These are phyloP conservation scores for Notechis scutatus DNA, from an alignment of 2,113 vertebrate genomes.

Conservation along the genomic window DNA sequence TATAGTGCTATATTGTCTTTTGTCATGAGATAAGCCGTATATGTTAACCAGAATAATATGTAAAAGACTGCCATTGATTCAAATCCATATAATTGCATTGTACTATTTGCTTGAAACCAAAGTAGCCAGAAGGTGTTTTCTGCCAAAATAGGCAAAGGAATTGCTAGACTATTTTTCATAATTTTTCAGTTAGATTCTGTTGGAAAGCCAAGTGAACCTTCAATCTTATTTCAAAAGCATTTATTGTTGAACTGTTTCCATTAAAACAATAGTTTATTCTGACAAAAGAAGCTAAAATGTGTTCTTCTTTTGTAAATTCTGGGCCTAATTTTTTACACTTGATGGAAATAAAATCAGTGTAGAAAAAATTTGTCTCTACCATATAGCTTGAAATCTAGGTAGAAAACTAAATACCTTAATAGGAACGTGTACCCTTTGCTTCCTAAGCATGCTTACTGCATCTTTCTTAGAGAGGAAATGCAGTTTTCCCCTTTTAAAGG, in stretches of 20 bases:
- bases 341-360: not conserved
- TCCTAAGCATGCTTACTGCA: not conserved
- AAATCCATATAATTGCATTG: not conserved
- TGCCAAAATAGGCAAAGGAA: not conserved
- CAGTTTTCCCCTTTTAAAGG: not conserved
- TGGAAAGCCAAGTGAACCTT: not conserved
- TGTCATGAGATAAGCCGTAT: not conserved
- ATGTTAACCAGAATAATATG: not conserved
- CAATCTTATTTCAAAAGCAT: not conserved
- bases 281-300: not conserved
- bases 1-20: not conserved
- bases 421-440: not conserved
- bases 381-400: not conserved
- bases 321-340: not conserved
- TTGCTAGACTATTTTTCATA: not conserved
- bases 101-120: not conserved
- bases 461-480: not conserved
- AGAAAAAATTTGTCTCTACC: not conserved
- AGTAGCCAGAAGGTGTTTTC: not conserved
- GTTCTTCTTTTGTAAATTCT: not conserved
- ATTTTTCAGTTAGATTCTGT: not conserved
- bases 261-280: not conserved
- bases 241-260: not conserved
- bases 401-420: not conserved
- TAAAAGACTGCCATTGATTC: not conserved